phyloP scores from a whole-genome alignment of 2,113 vertebrate genomes.

The Stercorarius parasiticus region DNA sequence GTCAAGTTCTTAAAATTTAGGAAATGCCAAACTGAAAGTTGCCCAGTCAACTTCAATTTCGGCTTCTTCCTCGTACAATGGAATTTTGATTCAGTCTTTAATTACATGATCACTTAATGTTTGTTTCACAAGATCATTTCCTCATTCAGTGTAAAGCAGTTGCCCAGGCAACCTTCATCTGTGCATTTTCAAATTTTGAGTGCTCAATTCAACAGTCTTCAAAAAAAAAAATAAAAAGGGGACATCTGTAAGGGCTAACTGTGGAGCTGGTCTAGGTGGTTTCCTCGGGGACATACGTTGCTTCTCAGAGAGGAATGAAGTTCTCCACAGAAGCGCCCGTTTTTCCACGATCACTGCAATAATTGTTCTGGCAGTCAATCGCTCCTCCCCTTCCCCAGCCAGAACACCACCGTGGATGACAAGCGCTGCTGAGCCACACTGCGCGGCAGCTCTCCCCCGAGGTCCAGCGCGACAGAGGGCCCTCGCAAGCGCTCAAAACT shows the following conservation, averaged over 20 bases:
- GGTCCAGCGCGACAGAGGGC: background rate
- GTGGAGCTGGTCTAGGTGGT: background rate
- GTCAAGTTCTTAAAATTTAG: background rate
- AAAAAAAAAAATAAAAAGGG: background rate
- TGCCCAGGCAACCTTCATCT: slow-evolving; percentile 70
- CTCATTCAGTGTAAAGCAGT: slow-evolving; percentile 64
- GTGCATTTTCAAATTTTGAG: slow-evolving; percentile 68
- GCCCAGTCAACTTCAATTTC: slow-evolving; percentile 41
- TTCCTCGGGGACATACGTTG: background rate
- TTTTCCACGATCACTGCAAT: background rate
- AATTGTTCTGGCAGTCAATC: background rate
- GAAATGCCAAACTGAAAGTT: background rate
- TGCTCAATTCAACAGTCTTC: slow-evolving; percentile 30
- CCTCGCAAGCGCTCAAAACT: background rate
- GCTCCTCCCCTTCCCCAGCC: background rate
- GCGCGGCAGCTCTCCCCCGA: rapidly evolving
- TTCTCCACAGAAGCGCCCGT: background rate
- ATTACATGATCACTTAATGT: slow-evolving; percentile 68
- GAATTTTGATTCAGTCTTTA: slow-evolving; percentile 63
- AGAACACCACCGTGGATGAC: background rate
- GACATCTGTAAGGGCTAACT: background rate
- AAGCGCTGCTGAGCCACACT: background rate
- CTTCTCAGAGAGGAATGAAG: background rate
- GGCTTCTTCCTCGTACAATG: slow-evolving; percentile 21
- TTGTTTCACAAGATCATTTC: slow-evolving; percentile 66